Evolutionary conservation across 1,140 invertebrate species (phyloP), one percentile per base, ranked within the genome.

Genomic region (Bicyclus anynana): DNA sequence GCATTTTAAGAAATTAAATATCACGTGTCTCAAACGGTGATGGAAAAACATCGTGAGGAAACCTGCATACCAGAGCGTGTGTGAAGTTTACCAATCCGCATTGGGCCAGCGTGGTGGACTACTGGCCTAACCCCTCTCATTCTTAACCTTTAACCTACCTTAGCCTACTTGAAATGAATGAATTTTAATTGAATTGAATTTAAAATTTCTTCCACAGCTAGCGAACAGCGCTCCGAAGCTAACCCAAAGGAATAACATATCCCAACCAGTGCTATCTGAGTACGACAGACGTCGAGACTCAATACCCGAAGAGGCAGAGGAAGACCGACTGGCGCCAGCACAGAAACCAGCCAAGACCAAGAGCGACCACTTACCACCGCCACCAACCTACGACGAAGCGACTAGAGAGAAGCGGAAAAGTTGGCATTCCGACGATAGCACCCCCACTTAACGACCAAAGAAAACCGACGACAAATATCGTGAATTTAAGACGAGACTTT

Each of bases 161-260:
- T n/a, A n/a, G n/a, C n/a, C n/a, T n/a, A n/a, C n/a, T n/a, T n/a
- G n/a, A n/a, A n/a, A n/a, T n/a, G n/a, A n/a, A n/a, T n/a, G n/a
- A n/a, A n/a, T n/a, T n/a, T n/a, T n/a, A n/a, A n/a, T n/a, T n/a
- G n/a, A n/a, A n/a, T n/a, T n/a, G n/a, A n/a, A n/a, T 18, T 62
- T 49, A 44, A 3, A 38, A 12, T 53, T 56, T 33, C 5, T 50
- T 47, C 81, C 73, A 27, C 72, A 90, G 89, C 85, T 91, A 69
- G 90, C 91, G 53, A 89, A 91, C 72, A 91, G 90, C 76, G 91
- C 91, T n/a, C 91, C 91, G 49, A 92, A 92, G 72, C 77, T 84
- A 48, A 90, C 88, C 68, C 90, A 91, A 74, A 83, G 87, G 44
- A 91, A 90, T 70, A 91, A 91, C 54, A 91, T 91, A 63, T 91